Percentiles rank a stretch among this genome's conserved stretches.
phyloP scores from a whole-genome alignment of 1,140 invertebrate genomes.

The Zelostemma sp. region DNA sequence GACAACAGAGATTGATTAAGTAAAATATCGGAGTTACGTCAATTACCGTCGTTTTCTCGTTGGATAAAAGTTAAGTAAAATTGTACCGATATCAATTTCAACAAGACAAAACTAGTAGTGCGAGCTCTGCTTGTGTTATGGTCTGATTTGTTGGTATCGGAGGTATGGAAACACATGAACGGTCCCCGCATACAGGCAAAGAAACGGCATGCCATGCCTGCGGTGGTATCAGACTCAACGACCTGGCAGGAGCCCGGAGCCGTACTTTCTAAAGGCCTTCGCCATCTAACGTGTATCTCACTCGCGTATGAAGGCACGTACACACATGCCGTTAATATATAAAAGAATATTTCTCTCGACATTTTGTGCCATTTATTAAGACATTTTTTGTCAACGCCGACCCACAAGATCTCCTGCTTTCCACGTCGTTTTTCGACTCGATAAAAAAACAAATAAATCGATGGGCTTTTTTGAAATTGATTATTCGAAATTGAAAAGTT shows the following conservation, averaged over 20 bases:
- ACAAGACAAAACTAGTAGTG: not conserved
- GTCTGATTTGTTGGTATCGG: conserved; percentile 28
- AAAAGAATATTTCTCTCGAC: not conserved
- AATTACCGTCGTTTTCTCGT: not conserved
- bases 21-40: not conserved
- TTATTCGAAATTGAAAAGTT: too few relatives aligned
- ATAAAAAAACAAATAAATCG: too few relatives aligned
- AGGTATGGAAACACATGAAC: conserved; percentile 30
- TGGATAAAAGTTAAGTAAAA: not conserved
- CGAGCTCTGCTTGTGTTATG: conserved; percentile 19
- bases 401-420: too few relatives aligned
- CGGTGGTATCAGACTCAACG: conserved; percentile 57
- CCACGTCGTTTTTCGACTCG: too few relatives aligned
- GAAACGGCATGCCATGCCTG: conserved; percentile 51
- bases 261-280: conserved; percentile 68
- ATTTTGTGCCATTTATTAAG: not conserved
- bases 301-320: conserved; percentile 9
- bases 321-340: not conserved
- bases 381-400: not conserved
- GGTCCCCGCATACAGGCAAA: conserved; percentile 37
- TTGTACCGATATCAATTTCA: conserved; percentile 4
- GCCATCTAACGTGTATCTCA: conserved; percentile 45
- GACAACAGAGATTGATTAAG: too few relatives aligned
- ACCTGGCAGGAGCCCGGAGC: conserved; percentile 54
- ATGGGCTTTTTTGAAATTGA: too few relatives aligned